These are phyloP conservation scores for Lineus longissimus DNA, from an alignment of 1,140 invertebrate genomes.

Conservation along the genomic window DNA sequence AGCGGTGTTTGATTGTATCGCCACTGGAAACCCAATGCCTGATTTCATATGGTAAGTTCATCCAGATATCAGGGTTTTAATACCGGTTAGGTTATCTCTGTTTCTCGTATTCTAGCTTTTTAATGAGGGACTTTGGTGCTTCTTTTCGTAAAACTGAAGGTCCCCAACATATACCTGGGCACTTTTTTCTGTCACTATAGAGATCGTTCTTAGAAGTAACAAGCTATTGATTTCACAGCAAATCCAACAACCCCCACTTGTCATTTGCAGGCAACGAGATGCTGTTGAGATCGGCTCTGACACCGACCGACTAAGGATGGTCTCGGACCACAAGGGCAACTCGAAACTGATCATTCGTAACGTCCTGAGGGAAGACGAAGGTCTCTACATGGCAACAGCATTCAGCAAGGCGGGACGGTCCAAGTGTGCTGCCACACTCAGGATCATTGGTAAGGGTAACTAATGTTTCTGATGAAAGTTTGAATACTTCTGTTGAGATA, in stretches of 20 bases:
- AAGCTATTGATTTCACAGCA: too few relatives aligned
- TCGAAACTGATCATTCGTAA: slow-evolving; percentile 39
- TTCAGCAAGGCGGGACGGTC: slow-evolving; percentile 37
- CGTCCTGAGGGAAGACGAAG: slow-evolving; percentile 36
- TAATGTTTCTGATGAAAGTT: background rate
- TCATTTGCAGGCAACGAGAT: slow-evolving; percentile 43
- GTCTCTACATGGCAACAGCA: slow-evolving; percentile 43
- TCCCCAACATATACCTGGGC: background rate
- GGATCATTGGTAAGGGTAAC: slow-evolving; percentile 44
- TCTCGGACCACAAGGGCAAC: slow-evolving; percentile 33
- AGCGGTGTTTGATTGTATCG: slow-evolving; percentile 38
- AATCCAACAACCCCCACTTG: too few relatives aligned
- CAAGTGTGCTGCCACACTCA: slow-evolving; percentile 44
- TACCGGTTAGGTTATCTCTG: too few relatives aligned
- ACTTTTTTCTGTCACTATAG: too few relatives aligned
- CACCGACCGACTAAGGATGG: slow-evolving; percentile 25
- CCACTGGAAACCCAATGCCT: slow-evolving; percentile 43
- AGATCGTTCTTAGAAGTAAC: too few relatives aligned
- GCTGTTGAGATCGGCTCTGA: slow-evolving; percentile 27
- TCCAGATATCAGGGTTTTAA: too few relatives aligned
- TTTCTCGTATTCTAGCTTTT: too few relatives aligned
- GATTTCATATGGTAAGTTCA: slow-evolving; percentile 45
- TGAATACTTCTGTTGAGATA: background rate
- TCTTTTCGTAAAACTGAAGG: too few relatives aligned
- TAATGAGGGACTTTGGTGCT: too few relatives aligned